These are phyloP conservation scores for Miniopterus natalensis DNA, from an alignment of 2,113 vertebrate species.

Conservation along the genomic window DNA sequence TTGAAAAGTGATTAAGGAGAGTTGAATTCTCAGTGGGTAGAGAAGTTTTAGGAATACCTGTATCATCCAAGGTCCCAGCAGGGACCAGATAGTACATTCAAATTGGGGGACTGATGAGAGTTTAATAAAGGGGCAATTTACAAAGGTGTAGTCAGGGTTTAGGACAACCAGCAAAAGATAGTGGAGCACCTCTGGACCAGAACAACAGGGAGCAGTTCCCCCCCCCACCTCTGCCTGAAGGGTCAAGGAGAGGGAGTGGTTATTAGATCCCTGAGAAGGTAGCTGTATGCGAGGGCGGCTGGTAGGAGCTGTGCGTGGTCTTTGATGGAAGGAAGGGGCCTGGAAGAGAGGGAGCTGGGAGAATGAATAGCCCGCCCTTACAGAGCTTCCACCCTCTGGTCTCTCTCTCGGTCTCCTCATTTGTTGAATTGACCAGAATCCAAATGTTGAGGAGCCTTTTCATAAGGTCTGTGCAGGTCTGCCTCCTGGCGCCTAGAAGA, in stretches of 20 bases:
- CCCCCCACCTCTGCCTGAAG: background rate
- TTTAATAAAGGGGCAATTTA: background rate
- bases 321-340: background rate
- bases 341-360: background rate
- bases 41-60: background rate
- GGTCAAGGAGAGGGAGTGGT: background rate
- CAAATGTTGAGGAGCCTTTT: background rate
- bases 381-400: background rate
- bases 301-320: background rate
- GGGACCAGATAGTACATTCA: background rate
- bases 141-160: background rate
- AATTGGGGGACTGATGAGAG: background rate
- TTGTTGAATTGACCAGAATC: background rate
- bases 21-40: background rate
- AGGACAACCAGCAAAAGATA: background rate
- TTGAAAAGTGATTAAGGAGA: background rate
- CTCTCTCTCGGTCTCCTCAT: background rate
- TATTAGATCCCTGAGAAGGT: background rate
- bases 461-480: background rate
- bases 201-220: background rate
- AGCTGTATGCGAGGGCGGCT: background rate
- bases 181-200: background rate
- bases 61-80: background rate
- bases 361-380: background rate
- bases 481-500: background rate